Conservation (phyloP, 2,888 invertebrate genomes). For the Parascotia fuliginaria region DNA sequence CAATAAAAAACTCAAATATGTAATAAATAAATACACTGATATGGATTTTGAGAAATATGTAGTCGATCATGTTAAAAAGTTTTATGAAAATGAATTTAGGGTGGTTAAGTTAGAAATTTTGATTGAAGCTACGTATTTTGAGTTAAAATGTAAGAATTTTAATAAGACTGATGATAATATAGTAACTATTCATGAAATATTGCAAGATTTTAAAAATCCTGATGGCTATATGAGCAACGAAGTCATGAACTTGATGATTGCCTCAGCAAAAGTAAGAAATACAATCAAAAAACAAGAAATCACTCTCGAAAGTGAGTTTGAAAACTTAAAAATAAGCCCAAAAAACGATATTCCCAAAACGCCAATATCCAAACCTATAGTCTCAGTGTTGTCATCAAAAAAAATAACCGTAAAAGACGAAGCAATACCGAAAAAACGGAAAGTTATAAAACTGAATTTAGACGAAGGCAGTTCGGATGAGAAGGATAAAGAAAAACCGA, state of each 20-base stretch:
- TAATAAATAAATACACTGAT: constrained; percentile 25
- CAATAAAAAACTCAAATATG: constrained; percentile 46
- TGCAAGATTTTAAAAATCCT: constrained; percentile 40
- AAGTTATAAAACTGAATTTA: constrained; percentile 63
- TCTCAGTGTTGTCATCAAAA: constrained; percentile 39
- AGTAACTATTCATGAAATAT: constrained; percentile 61
- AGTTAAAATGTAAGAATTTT: constrained; percentile 51
- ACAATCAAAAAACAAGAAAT: constrained; percentile 27
- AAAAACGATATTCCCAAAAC: constrained; percentile 53
- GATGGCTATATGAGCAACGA: constrained; percentile 59
- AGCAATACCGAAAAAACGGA: constrained; percentile 64
- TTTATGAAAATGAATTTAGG: constrained; percentile 44
- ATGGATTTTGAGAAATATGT: constrained; percentile 49
- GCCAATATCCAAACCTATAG: constrained; percentile 50
- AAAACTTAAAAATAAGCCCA: constrained; percentile 55
- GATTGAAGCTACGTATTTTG: constrained; percentile 64
- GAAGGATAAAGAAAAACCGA: constrained; percentile 38
- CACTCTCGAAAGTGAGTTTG: constrained; percentile 55
- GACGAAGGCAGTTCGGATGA: constrained; percentile 56
- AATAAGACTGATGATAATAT: constrained; percentile 58
- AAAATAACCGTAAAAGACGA: constrained; percentile 60
- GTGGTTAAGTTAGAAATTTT: constrained; percentile 54
- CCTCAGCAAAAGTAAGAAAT: constrained; percentile 56
- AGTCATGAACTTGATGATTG: constrained; percentile 61
- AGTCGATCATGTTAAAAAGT: constrained; percentile 42